Evolutionary conservation across 1,140 invertebrate genomes (phyloP).

Genomic region (Drosophila repletoides): DNA sequence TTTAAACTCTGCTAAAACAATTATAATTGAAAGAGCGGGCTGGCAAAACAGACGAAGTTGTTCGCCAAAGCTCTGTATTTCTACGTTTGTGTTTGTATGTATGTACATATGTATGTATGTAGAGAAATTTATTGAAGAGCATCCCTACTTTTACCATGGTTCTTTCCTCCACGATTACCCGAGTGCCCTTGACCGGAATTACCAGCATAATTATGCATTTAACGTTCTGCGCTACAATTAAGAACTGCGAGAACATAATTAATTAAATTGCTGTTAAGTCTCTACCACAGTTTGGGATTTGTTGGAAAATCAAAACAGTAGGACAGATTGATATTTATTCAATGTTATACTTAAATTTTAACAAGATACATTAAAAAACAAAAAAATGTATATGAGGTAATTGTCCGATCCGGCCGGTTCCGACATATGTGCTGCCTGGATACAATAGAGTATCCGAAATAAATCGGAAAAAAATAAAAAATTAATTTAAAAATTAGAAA

Average conservation of each 20-base stretch:
- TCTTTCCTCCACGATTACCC: not conserved
- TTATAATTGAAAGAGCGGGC: slow-evolving; percentile 56
- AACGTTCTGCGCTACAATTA: slow-evolving; percentile 63
- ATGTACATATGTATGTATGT: too few relatives aligned
- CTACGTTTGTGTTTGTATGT: too few relatives aligned
- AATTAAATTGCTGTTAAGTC: slow-evolving; percentile 62
- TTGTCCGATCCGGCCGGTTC: too few relatives aligned
- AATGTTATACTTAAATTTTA: too few relatives aligned
- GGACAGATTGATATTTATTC: too few relatives aligned
- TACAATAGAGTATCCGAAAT: too few relatives aligned
- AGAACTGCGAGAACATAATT: slow-evolving; percentile 58
- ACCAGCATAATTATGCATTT: slow-evolving; percentile 71
- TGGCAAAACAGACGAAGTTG: not conserved
- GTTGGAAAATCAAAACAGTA: not conserved
- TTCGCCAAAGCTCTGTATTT: not conserved
- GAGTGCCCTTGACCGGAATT: slow-evolving; percentile 46
- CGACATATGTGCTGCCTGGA: too few relatives aligned
- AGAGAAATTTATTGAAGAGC: too few relatives aligned
- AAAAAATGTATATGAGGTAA: too few relatives aligned
- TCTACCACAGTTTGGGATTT: slow-evolving; percentile 19
- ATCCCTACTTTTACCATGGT: slow-evolving; percentile 9
- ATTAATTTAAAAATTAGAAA: too few relatives aligned
- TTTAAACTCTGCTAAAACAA: slow-evolving; percentile 67
- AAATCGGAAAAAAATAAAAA: too few relatives aligned
- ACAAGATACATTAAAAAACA: too few relatives aligned